Conservation (phyloP, 2,888 invertebrate genomes). For the Drosophila histrio region DNA sequence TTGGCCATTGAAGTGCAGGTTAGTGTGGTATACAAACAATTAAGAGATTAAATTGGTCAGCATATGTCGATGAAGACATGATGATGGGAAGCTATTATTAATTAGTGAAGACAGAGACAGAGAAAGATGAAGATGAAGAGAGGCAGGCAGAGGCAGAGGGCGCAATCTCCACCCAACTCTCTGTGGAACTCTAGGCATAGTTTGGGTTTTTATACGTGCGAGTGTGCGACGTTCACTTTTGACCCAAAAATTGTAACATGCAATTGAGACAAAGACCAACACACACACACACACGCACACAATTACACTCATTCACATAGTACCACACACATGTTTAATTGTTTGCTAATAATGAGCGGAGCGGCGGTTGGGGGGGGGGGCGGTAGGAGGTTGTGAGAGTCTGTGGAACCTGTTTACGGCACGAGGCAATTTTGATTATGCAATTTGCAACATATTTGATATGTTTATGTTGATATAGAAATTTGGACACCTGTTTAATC, state of each 20-base stretch:
- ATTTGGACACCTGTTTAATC: constrained; percentile 81
- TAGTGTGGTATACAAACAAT: constrained; percentile 34
- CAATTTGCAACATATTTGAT: constrained; percentile 49
- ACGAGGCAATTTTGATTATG: constrained; percentile 46
- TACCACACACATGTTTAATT: constrained; percentile 52
- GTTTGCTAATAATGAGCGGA: constrained; percentile 59
- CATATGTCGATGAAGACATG: constrained; percentile 5
- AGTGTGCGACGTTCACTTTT: constrained; percentile 81
- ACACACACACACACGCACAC: constrained; percentile 14
- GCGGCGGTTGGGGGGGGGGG: constrained; percentile 15
- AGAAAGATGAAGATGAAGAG: background rate
- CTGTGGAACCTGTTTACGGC: constrained; percentile 63
- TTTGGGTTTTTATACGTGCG: constrained; percentile 9
- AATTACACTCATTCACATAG: constrained; percentile 4
- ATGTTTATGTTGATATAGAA: constrained; percentile 64
- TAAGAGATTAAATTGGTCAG: constrained; percentile 14
- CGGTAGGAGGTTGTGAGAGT: constrained; percentile 15
- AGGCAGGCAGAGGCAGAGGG: constrained; percentile 5
- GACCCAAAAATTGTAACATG: constrained; percentile 82
- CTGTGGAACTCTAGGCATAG: constrained; percentile 19
- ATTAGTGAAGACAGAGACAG: constrained; percentile 12
- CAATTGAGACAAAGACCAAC: constrained; percentile 53
- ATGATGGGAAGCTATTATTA: constrained; percentile 20
- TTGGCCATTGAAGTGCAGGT: constrained; percentile 74
- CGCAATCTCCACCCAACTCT: constrained; percentile 25